Conservation (phyloP, 1,140 invertebrate species). For the Psix sp. region DNA sequence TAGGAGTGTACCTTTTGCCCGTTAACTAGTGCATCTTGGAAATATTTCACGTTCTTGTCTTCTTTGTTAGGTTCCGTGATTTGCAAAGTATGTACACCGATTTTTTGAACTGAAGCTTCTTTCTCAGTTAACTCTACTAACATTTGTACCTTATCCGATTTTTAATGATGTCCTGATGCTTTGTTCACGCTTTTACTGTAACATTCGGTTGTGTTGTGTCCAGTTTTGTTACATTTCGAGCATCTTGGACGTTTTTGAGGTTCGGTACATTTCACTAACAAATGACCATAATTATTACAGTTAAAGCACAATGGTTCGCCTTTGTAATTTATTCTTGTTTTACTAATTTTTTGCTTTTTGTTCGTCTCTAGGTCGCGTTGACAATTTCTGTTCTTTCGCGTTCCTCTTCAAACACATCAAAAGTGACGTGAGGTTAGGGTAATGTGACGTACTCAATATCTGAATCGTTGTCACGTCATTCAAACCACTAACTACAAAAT, state of each 20-base stretch:
- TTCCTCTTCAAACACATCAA: constrained; percentile 7
- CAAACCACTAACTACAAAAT: constrained; percentile 24
- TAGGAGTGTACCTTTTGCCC: constrained; percentile 4
- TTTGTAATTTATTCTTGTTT: constrained; percentile 12
- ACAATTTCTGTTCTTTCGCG: not conserved
- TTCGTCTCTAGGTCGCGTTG: no score
- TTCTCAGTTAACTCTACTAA: no score
- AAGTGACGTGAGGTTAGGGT: not conserved
- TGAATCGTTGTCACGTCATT: constrained; percentile 15
- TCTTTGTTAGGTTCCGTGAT: constrained; percentile 1
- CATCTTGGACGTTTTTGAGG: constrained; percentile 29
- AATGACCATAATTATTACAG: constrained; percentile 26
- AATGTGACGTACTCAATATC: constrained; percentile 8
- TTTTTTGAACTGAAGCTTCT: no score
- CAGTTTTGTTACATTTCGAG: constrained; percentile 14
- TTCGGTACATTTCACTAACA: constrained; percentile 15
- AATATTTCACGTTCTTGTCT: constrained; percentile 24
- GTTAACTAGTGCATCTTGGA: constrained; percentile 20
- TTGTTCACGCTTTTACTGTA: no score
- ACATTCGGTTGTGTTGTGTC: constrained; percentile 13
- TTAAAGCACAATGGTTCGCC: constrained; percentile 23
- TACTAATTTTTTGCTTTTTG: not conserved
- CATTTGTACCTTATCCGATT: no score
- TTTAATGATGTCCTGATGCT: no score
- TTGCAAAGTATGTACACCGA: not conserved